These are phyloP conservation scores for Caenorhabditis becei DNA, from an alignment of 2,888 invertebrate species.

Conservation along the genomic window DNA sequence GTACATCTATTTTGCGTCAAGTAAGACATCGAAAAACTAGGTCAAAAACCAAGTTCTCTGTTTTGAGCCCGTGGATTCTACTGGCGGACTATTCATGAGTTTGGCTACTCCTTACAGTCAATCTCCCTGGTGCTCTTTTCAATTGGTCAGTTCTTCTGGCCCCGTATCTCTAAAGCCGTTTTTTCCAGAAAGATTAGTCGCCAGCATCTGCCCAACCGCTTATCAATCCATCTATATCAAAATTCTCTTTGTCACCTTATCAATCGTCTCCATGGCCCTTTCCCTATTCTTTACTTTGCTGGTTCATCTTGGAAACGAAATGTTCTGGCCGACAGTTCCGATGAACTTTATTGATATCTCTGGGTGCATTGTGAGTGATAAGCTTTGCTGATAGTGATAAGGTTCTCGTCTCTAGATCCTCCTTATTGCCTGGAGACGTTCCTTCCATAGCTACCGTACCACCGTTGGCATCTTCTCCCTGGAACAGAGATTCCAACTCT, in stretches of 20 bases:
- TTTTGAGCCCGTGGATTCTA: slow-evolving; percentile 15
- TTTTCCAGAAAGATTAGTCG: slow-evolving; percentile 37
- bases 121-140: slow-evolving; percentile 30
- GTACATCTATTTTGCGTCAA: slow-evolving; percentile 37
- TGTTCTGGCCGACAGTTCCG: slow-evolving; percentile 27
- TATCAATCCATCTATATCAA: not conserved
- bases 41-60: not conserved
- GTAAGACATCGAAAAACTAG: not conserved
- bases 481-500: slow-evolving; percentile 43
- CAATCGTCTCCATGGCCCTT: not conserved
- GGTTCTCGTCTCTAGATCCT: slow-evolving; percentile 20
- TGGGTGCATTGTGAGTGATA: slow-evolving; percentile 24
- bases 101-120: slow-evolving; percentile 37
- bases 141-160: slow-evolving; percentile 20
- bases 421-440: slow-evolving; percentile 38
- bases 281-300: slow-evolving; percentile 13
- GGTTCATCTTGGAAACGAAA: slow-evolving; percentile 18
- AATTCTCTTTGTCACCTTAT: not conserved
- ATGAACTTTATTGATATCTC: slow-evolving; percentile 37
- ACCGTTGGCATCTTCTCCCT: slow-evolving; percentile 35
- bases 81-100: slow-evolving; percentile 35
- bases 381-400: not conserved
- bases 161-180: too few species aligned
- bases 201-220: slow-evolving; percentile 15
- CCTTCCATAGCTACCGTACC: slow-evolving; percentile 20